These are phyloP conservation scores for Hydropotes inermis DNA, from an alignment of 2,113 vertebrate genomes.

Conservation along the genomic window DNA sequence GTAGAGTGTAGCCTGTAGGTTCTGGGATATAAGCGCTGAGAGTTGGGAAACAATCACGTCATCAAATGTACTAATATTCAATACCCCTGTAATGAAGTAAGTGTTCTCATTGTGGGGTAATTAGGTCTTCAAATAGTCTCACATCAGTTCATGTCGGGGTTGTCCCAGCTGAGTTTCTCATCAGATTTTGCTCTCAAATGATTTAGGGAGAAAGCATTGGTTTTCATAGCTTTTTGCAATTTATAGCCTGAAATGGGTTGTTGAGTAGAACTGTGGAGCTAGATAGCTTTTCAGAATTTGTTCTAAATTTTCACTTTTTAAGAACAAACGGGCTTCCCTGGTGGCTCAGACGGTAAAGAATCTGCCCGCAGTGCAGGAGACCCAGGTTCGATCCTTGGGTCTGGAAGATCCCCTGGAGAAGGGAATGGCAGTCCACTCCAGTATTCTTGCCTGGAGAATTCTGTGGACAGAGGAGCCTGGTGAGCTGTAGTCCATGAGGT, in stretches of 20 bases:
- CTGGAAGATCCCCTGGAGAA: not conserved
- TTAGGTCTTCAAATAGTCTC: not conserved
- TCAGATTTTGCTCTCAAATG: not conserved
- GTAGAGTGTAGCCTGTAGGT: not conserved
- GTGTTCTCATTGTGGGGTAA: not conserved
- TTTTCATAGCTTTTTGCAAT: not conserved
- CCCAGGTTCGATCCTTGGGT: not conserved
- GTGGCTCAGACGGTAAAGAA: not conserved
- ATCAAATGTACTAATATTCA: rapidly evolving
- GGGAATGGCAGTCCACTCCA: not conserved
- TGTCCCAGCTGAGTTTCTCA: not conserved
- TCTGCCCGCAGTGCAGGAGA: not conserved
- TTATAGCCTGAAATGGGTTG: not conserved
- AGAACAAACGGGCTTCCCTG: not conserved
- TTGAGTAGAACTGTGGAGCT: not conserved
- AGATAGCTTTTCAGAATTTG: not conserved
- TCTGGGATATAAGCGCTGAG: not conserved
- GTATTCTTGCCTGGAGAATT: not conserved
- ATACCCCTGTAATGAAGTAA: not conserved
- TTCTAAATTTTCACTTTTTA: not conserved
- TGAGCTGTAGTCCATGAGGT: not conserved
- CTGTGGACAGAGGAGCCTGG: not conserved
- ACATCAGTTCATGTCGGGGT: not conserved
- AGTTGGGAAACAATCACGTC: too few relatives aligned
- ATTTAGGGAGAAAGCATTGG: not conserved